Conservation (phyloP, 2,113 vertebrate genomes). For the Pelmatolapia mariae region DNA sequence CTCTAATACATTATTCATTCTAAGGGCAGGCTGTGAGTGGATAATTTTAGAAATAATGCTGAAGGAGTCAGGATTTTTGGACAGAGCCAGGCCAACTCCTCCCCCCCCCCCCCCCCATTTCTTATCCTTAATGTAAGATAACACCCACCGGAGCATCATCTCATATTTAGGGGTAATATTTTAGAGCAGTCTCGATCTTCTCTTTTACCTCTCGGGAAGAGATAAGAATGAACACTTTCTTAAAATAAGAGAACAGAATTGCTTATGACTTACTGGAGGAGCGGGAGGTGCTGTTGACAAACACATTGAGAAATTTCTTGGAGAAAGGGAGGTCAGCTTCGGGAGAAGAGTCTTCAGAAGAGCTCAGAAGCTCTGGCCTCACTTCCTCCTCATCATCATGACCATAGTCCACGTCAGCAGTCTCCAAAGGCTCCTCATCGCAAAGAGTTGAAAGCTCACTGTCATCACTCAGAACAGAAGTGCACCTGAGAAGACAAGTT, state of each 20-base stretch:
- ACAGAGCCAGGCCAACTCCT: background rate
- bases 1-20: background rate
- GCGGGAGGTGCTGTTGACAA: slow-evolving; percentile 94
- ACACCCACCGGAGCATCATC: background rate
- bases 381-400: slow-evolving; percentile 32
- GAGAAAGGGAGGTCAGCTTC: slow-evolving; percentile 95
- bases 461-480: slow-evolving; percentile 84
- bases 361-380: slow-evolving; percentile 66
- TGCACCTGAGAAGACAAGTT: slow-evolving; percentile 67
- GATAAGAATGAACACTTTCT: background rate
- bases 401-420: slow-evolving; percentile 51
- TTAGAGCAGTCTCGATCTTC: background rate
- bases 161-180: background rate
- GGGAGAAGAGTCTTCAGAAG: slow-evolving; percentile 86
- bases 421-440: slow-evolving; percentile 76
- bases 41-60: background rate
- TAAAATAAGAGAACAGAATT: background rate
- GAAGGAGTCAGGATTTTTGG: background rate
- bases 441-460: slow-evolving; percentile 83
- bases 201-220: background rate
- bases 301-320: slow-evolving; percentile 98
- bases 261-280: slow-evolving; percentile 88
- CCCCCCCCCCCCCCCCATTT: background rate
- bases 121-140: background rate
- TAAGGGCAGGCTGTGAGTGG: background rate